Evolutionary conservation across 2,797 vertebrate genomes (phyloP).

Genomic region (Anomalospiza imberbis): DNA sequence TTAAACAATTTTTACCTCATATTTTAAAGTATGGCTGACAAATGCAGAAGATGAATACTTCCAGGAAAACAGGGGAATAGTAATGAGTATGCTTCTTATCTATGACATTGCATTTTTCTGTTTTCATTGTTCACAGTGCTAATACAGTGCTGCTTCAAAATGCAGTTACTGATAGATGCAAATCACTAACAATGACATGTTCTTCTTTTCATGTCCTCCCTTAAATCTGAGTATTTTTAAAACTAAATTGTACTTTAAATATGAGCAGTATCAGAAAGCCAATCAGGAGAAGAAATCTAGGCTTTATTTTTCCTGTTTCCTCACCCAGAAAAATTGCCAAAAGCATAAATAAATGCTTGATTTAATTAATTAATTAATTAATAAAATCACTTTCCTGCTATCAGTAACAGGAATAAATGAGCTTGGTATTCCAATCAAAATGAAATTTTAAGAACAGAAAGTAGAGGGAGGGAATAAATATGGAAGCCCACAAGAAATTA

Average conservation of each 20-base stretch:
- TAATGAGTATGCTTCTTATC: background rate
- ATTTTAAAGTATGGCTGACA: slow-evolving; percentile 27
- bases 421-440: background rate
- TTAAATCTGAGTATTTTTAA: background rate
- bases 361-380: background rate
- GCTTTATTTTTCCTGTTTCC: background rate
- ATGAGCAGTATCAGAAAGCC: background rate
- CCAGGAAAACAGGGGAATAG: slow-evolving; percentile 5
- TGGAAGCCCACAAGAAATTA: background rate
- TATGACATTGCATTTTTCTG: slow-evolving; percentile 34
- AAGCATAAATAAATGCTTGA: background rate
- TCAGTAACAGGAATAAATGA: background rate
- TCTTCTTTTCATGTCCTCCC: background rate
- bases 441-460: background rate
- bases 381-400: background rate
- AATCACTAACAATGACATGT: background rate
- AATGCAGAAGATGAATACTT: slow-evolving; percentile 29
- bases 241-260: background rate
- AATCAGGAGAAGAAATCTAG: background rate
- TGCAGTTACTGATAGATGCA: background rate
- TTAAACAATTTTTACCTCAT: slow-evolving; percentile 7
- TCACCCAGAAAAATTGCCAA: background rate
- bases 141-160: background rate
- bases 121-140: background rate
- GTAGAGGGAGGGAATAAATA: background rate